Conservation (phyloP, 1,140 invertebrate species). For the Drosophila elegans region DNA sequence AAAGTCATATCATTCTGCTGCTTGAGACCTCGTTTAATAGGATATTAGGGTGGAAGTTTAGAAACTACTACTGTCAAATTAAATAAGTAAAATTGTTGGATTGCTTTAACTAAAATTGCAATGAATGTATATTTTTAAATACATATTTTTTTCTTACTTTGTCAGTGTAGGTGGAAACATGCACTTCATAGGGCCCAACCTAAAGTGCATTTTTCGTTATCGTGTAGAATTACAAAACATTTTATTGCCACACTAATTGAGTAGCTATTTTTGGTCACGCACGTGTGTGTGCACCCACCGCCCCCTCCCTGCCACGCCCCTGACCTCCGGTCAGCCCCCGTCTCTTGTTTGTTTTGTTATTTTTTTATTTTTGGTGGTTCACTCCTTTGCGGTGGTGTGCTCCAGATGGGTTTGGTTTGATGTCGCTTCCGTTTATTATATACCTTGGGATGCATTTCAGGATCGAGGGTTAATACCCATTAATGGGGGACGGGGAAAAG, state of each 20-base stretch:
- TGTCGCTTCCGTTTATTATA: constrained; percentile 26
- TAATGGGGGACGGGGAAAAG: background rate
- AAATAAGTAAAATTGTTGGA: background rate
- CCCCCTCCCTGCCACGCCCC: background rate
- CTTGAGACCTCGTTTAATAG: background rate
- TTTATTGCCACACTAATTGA: constrained; percentile 79
- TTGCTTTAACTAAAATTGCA: too few relatives aligned
- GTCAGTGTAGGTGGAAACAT: background rate
- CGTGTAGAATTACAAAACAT: constrained; percentile 66
- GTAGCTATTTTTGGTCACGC: constrained; percentile 76
- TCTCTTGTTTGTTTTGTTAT: background rate
- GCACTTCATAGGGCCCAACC: background rate
- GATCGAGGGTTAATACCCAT: constrained; percentile 25
- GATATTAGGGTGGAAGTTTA: background rate
- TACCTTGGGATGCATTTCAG: constrained; percentile 31
- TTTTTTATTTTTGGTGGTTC: constrained; percentile 13
- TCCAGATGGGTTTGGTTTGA: constrained; percentile 32
- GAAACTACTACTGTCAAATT: too few relatives aligned
- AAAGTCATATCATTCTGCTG: background rate
- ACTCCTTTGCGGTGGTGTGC: constrained; percentile 8
- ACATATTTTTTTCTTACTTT: too few relatives aligned
- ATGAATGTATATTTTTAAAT: too few relatives aligned
- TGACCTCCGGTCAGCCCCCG: constrained; percentile 1
- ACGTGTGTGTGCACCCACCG: constrained; percentile 44
- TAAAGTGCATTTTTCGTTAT: constrained; percentile 36